These are phyloP conservation scores for Hyles lineata DNA, from an alignment of 2,888 invertebrate species.

Conservation along the genomic window DNA sequence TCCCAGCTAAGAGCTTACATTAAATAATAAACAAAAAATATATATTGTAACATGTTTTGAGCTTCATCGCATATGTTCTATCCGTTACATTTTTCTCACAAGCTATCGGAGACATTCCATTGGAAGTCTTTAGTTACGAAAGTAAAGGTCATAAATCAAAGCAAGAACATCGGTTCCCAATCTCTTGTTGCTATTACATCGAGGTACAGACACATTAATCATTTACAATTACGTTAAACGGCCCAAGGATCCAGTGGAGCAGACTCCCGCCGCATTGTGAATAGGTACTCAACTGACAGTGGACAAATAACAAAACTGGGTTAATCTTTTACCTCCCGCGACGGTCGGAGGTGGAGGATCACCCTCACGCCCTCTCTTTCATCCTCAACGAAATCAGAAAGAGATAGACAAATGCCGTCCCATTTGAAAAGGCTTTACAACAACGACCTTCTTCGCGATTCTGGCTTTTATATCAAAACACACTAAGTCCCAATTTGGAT, in stretches of 20 bases:
- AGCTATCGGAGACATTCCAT: conserved; percentile 39
- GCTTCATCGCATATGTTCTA: neutral
- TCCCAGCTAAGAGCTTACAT: too few species aligned
- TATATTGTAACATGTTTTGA: conserved; percentile 2
- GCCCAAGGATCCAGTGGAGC: conserved; percentile 74
- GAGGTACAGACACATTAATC: conserved; percentile 80
- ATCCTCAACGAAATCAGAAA: conserved; percentile 64
- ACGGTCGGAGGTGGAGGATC: conserved; percentile 72
- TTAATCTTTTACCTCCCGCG: conserved; percentile 84
- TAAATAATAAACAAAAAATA: neutral
- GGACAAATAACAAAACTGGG: conserved; percentile 85
- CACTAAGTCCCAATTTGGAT: conserved; percentile 58
- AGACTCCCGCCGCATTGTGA: conserved; percentile 82
- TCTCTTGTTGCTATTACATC: conserved; percentile 73
- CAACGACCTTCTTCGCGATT: conserved; percentile 40
- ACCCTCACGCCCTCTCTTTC: conserved; percentile 72
- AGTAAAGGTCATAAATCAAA: conserved; percentile 72
- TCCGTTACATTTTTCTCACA: conserved; percentile 22
- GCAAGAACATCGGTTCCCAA: conserved; percentile 69
- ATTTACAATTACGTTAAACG: conserved; percentile 84
- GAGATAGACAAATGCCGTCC: conserved; percentile 58
- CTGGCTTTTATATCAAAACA: conserved; percentile 50
- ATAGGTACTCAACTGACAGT: conserved; percentile 84
- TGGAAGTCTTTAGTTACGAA: conserved; percentile 43
- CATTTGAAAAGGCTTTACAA: conserved; percentile 61